These are phyloP conservation scores for Ichneumoninae sp. DNA, from an alignment of 2,888 invertebrate genomes.

Conservation along the genomic window DNA sequence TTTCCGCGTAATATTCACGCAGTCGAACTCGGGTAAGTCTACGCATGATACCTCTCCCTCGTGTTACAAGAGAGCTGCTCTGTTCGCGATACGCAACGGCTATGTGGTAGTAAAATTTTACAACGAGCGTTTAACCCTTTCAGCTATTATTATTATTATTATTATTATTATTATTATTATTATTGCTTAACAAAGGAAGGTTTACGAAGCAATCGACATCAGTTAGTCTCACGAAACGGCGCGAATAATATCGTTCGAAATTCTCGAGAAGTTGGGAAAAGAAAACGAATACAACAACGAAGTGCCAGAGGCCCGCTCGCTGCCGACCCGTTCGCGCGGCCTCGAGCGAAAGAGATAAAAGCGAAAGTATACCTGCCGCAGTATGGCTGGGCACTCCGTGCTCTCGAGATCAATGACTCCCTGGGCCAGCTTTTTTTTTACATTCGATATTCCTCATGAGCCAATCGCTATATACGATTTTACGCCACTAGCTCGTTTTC, in stretches of 20 bases:
- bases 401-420: constrained; percentile 62
- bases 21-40: constrained; percentile 42
- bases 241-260: constrained; percentile 49
- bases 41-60: constrained; percentile 23
- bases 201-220: background rate
- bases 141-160: background rate
- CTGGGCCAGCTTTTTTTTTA: constrained; percentile 24
- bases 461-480: constrained; percentile 5
- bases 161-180: background rate
- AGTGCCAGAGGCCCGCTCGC: constrained; percentile 29
- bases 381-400: constrained; percentile 41
- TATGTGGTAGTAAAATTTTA: background rate
- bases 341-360: constrained; percentile 62
- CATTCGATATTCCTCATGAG: constrained; percentile 34
- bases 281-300: constrained; percentile 26
- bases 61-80: constrained; percentile 14
- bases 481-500: constrained; percentile 34
- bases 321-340: constrained; percentile 42
- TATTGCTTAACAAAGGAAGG: background rate
- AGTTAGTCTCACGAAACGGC: constrained; percentile 32
- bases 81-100: background rate
- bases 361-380: constrained; percentile 55
- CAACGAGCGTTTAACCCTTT: background rate
- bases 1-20: constrained; percentile 59
- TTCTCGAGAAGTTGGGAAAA: constrained; percentile 44